Evolutionary conservation across 2,888 invertebrate species (phyloP).

Genomic region (Eupithecia vulgata): DNA sequence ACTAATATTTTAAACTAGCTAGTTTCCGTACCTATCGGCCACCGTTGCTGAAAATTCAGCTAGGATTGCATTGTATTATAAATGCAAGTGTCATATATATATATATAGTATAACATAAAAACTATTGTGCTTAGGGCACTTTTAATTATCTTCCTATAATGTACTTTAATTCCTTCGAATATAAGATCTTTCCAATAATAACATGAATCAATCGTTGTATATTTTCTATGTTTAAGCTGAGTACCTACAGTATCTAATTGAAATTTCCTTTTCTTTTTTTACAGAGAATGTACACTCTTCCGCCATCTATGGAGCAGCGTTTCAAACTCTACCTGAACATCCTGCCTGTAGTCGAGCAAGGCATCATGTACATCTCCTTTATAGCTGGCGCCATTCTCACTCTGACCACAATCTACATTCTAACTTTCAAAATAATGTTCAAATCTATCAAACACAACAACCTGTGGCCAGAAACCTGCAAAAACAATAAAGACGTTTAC

Average conservation of each 20-base stretch:
- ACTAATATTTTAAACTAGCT: not conserved
- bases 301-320: slow-evolving; percentile 84
- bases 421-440: slow-evolving; percentile 78
- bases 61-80: not conserved
- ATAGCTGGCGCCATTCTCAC: slow-evolving; percentile 79
- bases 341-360: slow-evolving; percentile 85
- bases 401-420: slow-evolving; percentile 75
- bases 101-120: no score
- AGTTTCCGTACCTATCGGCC: not conserved
- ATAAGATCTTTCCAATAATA: not conserved
- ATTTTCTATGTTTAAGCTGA: not conserved
- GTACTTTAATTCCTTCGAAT: not conserved
- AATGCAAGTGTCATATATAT: not conserved
- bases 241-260: not conserved
- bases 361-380: slow-evolving; percentile 82
- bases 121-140: not conserved
- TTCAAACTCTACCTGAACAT: slow-evolving; percentile 90
- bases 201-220: not conserved
- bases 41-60: not conserved
- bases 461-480: slow-evolving; percentile 56
- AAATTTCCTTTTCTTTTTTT: slow-evolving; percentile 44
- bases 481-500: slow-evolving; percentile 59
- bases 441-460: slow-evolving; percentile 58
- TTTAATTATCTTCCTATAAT: not conserved
- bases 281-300: slow-evolving; percentile 89